These are phyloP conservation scores for Sesamia nonagrioides DNA, from an alignment of 1,140 invertebrate genomes.

Conservation along the genomic window DNA sequence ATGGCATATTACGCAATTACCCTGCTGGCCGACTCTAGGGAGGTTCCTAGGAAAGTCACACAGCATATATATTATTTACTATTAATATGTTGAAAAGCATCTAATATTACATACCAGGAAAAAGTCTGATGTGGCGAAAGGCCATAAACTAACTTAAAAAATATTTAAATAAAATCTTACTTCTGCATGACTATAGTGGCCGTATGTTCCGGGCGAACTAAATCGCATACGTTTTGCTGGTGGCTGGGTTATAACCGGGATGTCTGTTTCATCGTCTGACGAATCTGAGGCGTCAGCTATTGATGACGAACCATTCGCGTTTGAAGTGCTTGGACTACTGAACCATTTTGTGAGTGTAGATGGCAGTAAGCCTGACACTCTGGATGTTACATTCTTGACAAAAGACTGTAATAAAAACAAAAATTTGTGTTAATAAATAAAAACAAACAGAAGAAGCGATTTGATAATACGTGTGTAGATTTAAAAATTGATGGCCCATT, in stretches of 20 bases:
- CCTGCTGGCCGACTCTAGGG: too few species aligned
- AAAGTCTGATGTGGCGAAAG: too few species aligned
- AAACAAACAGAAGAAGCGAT: too few species aligned
- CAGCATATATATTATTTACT: too few species aligned
- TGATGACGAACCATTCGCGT: constrained; percentile 68
- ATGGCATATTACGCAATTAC: too few species aligned
- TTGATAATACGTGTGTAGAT: too few species aligned
- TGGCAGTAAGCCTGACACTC: constrained; percentile 82
- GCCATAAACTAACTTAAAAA: background rate
- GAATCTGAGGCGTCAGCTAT: constrained; percentile 80
- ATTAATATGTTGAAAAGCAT: too few species aligned
- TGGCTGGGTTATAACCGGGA: constrained; percentile 73
- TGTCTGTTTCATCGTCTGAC: constrained; percentile 81
- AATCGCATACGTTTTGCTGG: constrained; percentile 81
- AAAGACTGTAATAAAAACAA: constrained; percentile 81
- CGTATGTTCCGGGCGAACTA: constrained; percentile 57
- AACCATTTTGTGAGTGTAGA: constrained; percentile 87
- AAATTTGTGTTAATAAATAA: background rate
- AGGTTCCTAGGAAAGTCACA: too few species aligned
- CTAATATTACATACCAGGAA: too few species aligned
- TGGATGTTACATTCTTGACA: constrained; percentile 85
- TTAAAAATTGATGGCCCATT: too few species aligned
- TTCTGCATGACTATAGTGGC: constrained; percentile 57
- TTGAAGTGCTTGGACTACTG: constrained; percentile 66
- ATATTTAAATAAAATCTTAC: constrained; percentile 51